phyloP scores from a whole-genome alignment of 2,888 invertebrate species.

The Brenthis hecate region DNA sequence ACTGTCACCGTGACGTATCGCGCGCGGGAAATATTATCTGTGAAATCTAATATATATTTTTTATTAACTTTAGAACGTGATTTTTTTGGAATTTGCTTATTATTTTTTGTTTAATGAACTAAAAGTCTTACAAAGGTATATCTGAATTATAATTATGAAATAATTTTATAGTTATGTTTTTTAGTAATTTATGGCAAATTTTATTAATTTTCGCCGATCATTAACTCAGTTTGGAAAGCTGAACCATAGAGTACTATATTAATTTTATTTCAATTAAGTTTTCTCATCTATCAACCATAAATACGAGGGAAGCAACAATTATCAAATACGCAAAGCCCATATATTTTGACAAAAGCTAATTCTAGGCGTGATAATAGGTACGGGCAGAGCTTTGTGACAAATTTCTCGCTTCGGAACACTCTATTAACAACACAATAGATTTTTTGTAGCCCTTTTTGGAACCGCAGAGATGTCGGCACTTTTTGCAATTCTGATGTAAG shows the following conservation, averaged over 20 bases:
- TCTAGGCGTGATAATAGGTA: conserved; percentile 73
- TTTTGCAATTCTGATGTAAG: conserved; percentile 23
- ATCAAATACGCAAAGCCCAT: conserved; percentile 30
- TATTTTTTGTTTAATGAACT: too few relatives aligned
- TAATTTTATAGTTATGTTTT: conserved; percentile 55
- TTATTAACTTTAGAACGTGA: conserved; percentile 31
- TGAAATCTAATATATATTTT: conserved; percentile 11
- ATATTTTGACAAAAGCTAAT: conserved; percentile 74
- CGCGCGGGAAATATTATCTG: conserved; percentile 34
- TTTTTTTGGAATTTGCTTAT: too few relatives aligned
- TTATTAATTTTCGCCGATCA: too few relatives aligned
- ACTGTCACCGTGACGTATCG: conserved; percentile 63
- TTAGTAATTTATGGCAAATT: too few relatives aligned
- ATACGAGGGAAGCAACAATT: conserved; percentile 22
- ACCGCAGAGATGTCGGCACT: conserved; percentile 45
- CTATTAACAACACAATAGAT: conserved; percentile 70
- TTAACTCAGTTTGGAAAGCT: too few relatives aligned
- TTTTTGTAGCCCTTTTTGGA: conserved; percentile 43
- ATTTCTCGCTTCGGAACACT: conserved; percentile 73
- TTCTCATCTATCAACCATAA: conserved; percentile 1
- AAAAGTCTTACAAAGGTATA: too few relatives aligned
- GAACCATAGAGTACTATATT: neutral
- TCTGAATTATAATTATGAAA: conserved; percentile 45
- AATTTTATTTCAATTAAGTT: conserved; percentile 1
- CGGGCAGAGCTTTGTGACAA: conserved; percentile 67